Evolutionary conservation across 2,888 invertebrate species (phyloP).

Genomic region (Autographa pulchrina): DNA sequence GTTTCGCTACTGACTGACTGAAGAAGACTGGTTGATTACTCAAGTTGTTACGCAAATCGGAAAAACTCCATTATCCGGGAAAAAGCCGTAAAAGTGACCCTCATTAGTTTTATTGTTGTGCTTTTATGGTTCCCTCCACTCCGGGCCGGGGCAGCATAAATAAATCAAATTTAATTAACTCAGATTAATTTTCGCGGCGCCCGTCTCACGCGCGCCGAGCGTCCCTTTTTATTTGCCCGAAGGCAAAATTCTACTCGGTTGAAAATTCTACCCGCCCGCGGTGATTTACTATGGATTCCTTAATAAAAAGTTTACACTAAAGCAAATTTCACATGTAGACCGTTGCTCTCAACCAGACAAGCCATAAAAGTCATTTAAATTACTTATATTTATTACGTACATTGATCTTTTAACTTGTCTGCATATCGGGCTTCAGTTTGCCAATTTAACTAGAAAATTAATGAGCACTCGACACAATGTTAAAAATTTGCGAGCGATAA

Average conservation of each 20-base stretch:
- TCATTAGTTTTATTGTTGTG: conserved; percentile 87
- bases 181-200: conserved; percentile 88
- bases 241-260: conserved; percentile 77
- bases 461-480: conserved; percentile 27
- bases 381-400: conserved; percentile 76
- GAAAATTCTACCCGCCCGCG: conserved; percentile 72
- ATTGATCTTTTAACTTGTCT: conserved; percentile 70
- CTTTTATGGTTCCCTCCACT: conserved; percentile 81
- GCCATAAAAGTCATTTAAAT: conserved; percentile 77
- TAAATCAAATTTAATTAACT: conserved; percentile 90
- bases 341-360: conserved; percentile 68
- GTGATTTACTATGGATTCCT: conserved; percentile 83
- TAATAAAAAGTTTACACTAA: conserved; percentile 87
- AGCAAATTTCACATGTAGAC: conserved; percentile 80
- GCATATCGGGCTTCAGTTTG: conserved; percentile 60
- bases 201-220: conserved; percentile 70
- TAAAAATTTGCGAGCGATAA: conserved; percentile 19
- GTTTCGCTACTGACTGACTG: conserved; percentile 65
- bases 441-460: conserved; percentile 55
- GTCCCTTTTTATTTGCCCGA: conserved; percentile 85
- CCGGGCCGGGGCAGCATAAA: conserved; percentile 81
- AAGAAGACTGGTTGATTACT: conserved; percentile 72
- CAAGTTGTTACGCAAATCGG: conserved; percentile 79
- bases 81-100: conserved; percentile 86
- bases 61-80: conserved; percentile 81